These are phyloP conservation scores for Zelleria hepariella DNA, from an alignment of 2,888 invertebrate species.

Conservation along the genomic window DNA sequence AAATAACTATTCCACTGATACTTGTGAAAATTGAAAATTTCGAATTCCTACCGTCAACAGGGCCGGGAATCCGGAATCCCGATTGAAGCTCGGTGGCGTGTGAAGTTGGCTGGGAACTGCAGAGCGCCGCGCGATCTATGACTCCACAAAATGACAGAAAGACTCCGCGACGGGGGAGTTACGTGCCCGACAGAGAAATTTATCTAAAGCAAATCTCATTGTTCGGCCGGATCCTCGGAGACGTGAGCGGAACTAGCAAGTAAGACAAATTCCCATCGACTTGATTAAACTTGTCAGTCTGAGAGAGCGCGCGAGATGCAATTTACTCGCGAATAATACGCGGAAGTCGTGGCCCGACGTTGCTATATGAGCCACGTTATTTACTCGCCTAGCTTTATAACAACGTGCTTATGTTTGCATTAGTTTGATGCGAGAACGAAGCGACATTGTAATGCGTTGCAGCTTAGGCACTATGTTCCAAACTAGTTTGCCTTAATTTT, in stretches of 20 bases:
- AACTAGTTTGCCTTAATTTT: no score
- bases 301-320: constrained; percentile 41
- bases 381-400: background rate
- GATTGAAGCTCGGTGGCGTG: background rate
- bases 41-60: background rate
- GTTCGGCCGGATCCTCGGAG: constrained; percentile 44
- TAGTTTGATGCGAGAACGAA: background rate
- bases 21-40: background rate
- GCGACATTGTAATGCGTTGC: no score
- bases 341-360: constrained; percentile 9
- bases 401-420: background rate
- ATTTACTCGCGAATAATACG: constrained; percentile 32
- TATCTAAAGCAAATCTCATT: constrained; percentile 60
- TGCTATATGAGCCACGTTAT: constrained; percentile 6
- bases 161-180: constrained; percentile 11
- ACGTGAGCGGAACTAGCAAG: constrained; percentile 55
- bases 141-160: constrained; percentile 25
- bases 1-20: background rate
- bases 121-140: background rate
- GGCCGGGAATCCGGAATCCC: background rate
- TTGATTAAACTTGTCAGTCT: constrained; percentile 62
- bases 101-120: background rate
- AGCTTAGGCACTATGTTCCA: no score
- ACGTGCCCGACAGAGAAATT: constrained; percentile 23
- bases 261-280: constrained; percentile 61